A percentile compares a stretch with the other conserved stretches of the same genome.
Conservation (phyloP, 2,888 invertebrate genomes). For the Latrodectus hesperus region DNA sequence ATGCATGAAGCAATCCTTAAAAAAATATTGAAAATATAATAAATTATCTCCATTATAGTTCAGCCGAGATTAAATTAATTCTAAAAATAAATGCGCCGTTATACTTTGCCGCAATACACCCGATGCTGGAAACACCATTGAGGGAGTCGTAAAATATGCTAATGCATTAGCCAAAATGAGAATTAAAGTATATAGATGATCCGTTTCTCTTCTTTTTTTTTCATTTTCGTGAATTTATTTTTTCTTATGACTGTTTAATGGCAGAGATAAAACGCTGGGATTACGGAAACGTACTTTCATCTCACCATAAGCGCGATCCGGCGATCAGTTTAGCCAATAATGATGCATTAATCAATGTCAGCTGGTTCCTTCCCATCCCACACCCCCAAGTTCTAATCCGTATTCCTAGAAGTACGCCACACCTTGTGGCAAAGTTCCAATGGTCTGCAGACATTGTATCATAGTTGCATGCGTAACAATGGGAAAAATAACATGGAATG, state of each 20-base stretch:
- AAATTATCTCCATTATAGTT: too few species aligned
- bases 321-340: conserved; percentile 39
- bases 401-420: conserved; percentile 1
- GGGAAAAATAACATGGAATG: too few species aligned
- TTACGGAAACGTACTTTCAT: conserved; percentile 12
- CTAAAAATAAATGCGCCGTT: conserved; percentile 1
- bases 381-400: conserved; percentile 9
- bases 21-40: too few species aligned
- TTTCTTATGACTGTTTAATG: background rate
- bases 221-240: background rate
- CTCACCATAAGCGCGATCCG: conserved; percentile 1
- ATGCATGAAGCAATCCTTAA: too few species aligned
- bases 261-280: conserved; percentile 2
- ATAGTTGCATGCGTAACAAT: background rate
- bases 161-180: background rate
- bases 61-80: too few species aligned
- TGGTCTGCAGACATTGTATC: background rate
- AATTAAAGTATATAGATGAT: background rate
- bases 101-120: background rate
- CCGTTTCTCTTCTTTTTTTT: background rate
- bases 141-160: background rate
- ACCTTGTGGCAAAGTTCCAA: conserved; percentile 49
- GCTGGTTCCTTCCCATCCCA: background rate
- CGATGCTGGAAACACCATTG: background rate
- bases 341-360: conserved; percentile 60